Percentiles rank a stretch among this genome's conserved stretches.
Evolutionary conservation across 2,888 invertebrate species (phyloP).

Genomic region (Catocala nupta): DNA sequence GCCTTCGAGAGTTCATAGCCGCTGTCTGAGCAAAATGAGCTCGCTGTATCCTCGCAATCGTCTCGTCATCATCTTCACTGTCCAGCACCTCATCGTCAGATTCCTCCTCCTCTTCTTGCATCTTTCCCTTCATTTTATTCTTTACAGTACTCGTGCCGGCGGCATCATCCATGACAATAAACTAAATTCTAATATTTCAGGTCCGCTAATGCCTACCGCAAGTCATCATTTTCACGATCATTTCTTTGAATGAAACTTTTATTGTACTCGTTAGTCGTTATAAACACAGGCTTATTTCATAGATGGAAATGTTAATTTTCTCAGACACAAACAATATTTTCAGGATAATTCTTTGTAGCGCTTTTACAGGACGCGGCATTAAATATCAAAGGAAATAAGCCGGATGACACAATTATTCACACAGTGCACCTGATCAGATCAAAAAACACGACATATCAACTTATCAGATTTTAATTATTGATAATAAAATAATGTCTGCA

Average conservation of each 20-base stretch:
- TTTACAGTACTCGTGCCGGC: constrained; percentile 68
- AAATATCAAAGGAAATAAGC: constrained; percentile 67
- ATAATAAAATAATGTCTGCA: constrained; percentile 76
- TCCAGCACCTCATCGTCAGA: constrained; percentile 78
- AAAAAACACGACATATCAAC: constrained; percentile 54
- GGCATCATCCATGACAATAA: constrained; percentile 72
- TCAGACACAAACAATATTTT: constrained; percentile 61
- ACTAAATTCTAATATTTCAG: constrained; percentile 42
- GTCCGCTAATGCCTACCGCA: constrained; percentile 39
- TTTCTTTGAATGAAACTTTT: constrained; percentile 31
- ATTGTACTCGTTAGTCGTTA: constrained; percentile 33
- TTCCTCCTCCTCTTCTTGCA: constrained; percentile 68
- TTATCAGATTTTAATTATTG: constrained; percentile 65
- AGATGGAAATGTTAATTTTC: constrained; percentile 40
- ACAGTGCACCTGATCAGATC: constrained; percentile 57
- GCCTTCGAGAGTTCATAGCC: constrained; percentile 77
- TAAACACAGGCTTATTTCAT: constrained; percentile 43
- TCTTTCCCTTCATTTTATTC: constrained; percentile 69
- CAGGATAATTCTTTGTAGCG: constrained; percentile 74
- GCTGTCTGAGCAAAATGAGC: constrained; percentile 82
- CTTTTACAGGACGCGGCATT: constrained; percentile 75
- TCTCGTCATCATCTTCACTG: constrained; percentile 83
- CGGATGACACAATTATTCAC: constrained; percentile 74
- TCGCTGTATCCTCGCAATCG: constrained; percentile 82
- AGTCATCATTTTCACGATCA: constrained; percentile 44